Base-by-base conservation (phyloP, 1,140 invertebrate genomes). In the Sesamia nonagrioides region DNA sequence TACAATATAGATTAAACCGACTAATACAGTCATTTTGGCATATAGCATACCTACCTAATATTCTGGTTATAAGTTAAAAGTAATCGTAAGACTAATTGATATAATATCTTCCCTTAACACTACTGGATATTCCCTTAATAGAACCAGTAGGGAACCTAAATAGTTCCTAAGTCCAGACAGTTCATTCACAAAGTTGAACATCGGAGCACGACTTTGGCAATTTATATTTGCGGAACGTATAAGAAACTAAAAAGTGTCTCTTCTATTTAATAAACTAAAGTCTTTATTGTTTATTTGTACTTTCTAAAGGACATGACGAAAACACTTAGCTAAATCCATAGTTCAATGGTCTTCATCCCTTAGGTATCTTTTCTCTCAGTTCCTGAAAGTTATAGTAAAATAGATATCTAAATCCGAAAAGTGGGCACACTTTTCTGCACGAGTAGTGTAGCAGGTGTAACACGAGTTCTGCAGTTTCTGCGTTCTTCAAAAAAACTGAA, bases 101-200 rank as follows among this genome's bases (percentile, higher is more conserved):
- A 58, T 27, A 21, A 58, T 58, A 58, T 58, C 54, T 58, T 13
- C 91, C 95, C 58, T 97, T 97, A 0, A 96, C 98, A 66, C 84
- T 63, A 42, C 61, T 42, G 1, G 37, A 15, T 42, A 66, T 58
- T 11, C 33, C 33, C 35, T 21, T 63, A 17, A 18, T 63, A 40
- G 18, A 42, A 66, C 11, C 42, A 37, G 61, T 66, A 42, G 42
- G 37, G 15, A 6, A 27, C 5, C 54, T 27, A 15, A 13, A 13
- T n/a, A n/a, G n/a, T 27, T 6, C 56, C 33, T 15, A 33, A 60
- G 56, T 42, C 37, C 61, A 66, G 42, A 66, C 35, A n/a, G n/a
- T 66, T 37, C 61, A 66, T 18, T 42, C 61, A 66, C n/a, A n/a
- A n/a, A n/a, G 61, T 66, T 42, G 42, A 8, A 66, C 61, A 18